These are phyloP conservation scores for Neotoma lepida DNA, from an alignment of 2,113 vertebrate species.

Conservation along the genomic window DNA sequence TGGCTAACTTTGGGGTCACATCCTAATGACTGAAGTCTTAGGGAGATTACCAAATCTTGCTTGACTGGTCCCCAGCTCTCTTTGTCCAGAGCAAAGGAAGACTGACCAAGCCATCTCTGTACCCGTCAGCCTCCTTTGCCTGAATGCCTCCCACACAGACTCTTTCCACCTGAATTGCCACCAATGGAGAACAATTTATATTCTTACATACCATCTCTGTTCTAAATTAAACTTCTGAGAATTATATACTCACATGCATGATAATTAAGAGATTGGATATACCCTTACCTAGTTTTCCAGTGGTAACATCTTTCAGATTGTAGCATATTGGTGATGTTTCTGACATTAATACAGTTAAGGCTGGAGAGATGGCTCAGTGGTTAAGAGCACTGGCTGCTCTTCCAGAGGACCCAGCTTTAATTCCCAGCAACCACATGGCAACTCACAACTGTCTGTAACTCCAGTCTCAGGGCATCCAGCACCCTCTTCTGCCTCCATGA, in stretches of 20 bases:
- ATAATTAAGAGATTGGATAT: background rate
- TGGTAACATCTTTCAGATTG: background rate
- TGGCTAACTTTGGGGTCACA: background rate
- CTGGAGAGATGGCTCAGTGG: background rate
- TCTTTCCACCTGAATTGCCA: background rate
- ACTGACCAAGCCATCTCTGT: background rate
- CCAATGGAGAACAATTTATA: background rate
- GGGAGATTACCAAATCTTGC: background rate
- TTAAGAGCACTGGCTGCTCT: background rate
- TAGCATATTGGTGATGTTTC: background rate
- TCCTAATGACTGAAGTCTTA: background rate
- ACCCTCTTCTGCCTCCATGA: background rate
- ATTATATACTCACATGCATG: background rate
- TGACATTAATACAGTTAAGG: background rate
- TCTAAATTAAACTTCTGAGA: slow-evolving; percentile 20
- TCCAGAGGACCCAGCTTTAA: background rate
- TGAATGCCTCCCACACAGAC: background rate
- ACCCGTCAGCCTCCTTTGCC: background rate
- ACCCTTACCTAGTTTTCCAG: background rate
- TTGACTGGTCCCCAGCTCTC: background rate
- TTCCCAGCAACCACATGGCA: background rate
- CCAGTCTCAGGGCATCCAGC: background rate
- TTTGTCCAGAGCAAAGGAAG: background rate
- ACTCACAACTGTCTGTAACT: background rate
- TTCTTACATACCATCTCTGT: background rate